These are phyloP conservation scores for Hirtodrosophila trivittata DNA, from an alignment of 2,888 invertebrate species.

Conservation along the genomic window DNA sequence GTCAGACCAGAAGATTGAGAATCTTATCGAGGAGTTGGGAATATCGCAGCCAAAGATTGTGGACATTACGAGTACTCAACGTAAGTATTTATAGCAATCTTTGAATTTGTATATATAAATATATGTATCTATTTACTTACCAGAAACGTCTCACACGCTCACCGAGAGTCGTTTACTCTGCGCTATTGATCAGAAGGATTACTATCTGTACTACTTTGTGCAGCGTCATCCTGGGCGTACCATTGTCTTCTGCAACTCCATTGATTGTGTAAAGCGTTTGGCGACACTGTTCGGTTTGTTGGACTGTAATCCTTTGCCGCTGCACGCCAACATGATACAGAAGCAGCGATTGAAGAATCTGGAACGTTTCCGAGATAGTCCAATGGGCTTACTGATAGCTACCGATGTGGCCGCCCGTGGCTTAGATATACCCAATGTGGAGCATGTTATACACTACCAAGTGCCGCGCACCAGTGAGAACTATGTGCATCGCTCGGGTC, in stretches of 20 bases:
- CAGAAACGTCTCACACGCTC: slow-evolving; percentile 92
- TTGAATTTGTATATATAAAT: neutral
- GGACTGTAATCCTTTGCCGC: slow-evolving; percentile 89
- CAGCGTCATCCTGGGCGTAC: slow-evolving; percentile 94
- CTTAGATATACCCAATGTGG: slow-evolving; percentile 95
- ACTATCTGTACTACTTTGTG: slow-evolving; percentile 95
- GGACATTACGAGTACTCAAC: slow-evolving; percentile 92
- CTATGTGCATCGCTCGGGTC: slow-evolving; percentile 98
- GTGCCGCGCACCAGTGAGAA: slow-evolving; percentile 97
- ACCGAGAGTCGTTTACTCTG: slow-evolving; percentile 94
- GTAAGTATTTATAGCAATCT: slow-evolving; percentile 82
- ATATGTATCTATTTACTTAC: no score
- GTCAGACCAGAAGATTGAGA: slow-evolving; percentile 90
- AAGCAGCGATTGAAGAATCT: slow-evolving; percentile 96
- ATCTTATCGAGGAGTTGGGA: slow-evolving; percentile 91
- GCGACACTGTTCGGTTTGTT: slow-evolving; percentile 88
- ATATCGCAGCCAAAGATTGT: slow-evolving; percentile 96
- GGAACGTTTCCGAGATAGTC: slow-evolving; percentile 91
- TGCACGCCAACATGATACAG: slow-evolving; percentile 97
- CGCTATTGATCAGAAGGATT: slow-evolving; percentile 92
- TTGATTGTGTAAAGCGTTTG: slow-evolving; percentile 94
- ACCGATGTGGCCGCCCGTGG: slow-evolving; percentile 99
- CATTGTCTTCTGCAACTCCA: slow-evolving; percentile 96
- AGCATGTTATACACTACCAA: slow-evolving; percentile 98
- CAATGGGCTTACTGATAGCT: slow-evolving; percentile 91